A percentile compares a stretch with the other conserved stretches of the same genome.
Evolutionary conservation across 53 echinoderm and acorn worm genomes (phyloP).

Genomic region (Hippasteria phrygiana): DNA sequence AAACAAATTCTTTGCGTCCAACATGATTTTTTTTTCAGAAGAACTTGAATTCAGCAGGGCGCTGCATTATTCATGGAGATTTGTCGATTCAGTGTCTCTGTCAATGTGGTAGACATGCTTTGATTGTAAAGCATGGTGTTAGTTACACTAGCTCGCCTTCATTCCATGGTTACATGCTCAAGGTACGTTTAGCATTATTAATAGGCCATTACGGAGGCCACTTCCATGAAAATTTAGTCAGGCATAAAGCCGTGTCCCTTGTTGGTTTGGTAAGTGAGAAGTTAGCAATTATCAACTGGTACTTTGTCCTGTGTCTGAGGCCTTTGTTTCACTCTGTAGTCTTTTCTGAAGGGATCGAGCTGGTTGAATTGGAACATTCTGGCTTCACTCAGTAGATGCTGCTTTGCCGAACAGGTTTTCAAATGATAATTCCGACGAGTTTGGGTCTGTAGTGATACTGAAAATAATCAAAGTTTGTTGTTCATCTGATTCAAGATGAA

Average conservation of each 20-base stretch:
- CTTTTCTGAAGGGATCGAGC: background rate
- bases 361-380: background rate
- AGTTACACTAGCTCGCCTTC: background rate
- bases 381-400: background rate
- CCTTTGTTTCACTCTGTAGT: conserved; percentile 26
- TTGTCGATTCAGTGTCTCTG: background rate
- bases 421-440: too few species aligned
- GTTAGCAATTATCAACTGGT: conserved; percentile 22
- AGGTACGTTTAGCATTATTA: conserved; percentile 11
- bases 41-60: too few species aligned
- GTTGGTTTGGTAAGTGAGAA: conserved; percentile 42
- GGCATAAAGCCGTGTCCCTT: conserved; percentile 8
- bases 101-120: background rate
- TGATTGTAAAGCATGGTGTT: background rate
- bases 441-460: too few species aligned
- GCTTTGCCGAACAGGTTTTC: background rate
- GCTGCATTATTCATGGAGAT: background rate
- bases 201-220: background rate
- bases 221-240: conserved; percentile 11
- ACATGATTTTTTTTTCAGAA: too few species aligned
- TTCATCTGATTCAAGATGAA: background rate
- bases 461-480: too few species aligned
- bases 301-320: conserved; percentile 3
- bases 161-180: background rate
- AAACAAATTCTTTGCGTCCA: too few species aligned